Evolutionary conservation across 2,888 invertebrate species (phyloP).

Genomic region (Trissolcus japonicus): DNA sequence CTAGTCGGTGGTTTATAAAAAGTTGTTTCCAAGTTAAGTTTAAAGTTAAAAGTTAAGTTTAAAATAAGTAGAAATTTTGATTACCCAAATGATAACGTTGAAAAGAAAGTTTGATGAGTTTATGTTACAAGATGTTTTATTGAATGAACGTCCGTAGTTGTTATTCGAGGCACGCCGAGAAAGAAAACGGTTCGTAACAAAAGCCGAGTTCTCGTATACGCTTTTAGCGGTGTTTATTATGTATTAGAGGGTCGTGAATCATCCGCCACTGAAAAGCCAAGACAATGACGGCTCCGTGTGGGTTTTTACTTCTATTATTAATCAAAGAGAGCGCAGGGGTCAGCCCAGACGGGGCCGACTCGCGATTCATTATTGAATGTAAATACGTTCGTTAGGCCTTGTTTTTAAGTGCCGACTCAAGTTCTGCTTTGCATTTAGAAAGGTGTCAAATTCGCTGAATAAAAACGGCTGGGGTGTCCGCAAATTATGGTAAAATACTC

Average conservation of each 20-base stretch:
- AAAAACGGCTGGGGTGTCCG: slow-evolving; percentile 14
- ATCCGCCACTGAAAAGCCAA: slow-evolving; percentile 52
- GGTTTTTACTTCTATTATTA: slow-evolving; percentile 51
- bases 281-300: slow-evolving; percentile 51
- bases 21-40: too few species aligned
- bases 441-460: slow-evolving; percentile 49
- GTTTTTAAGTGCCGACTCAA: slow-evolving; percentile 47
- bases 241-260: slow-evolving; percentile 52
- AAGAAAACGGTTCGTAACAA: slow-evolving; percentile 52
- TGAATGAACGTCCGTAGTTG: slow-evolving; percentile 40
- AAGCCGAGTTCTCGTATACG: slow-evolving; percentile 33
- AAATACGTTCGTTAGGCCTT: slow-evolving; percentile 54
- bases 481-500: slow-evolving; percentile 41
- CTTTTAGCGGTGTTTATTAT: slow-evolving; percentile 37
- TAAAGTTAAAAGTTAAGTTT: too few species aligned
- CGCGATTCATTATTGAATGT: slow-evolving; percentile 52
- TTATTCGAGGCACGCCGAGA: slow-evolving; percentile 43
- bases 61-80: too few species aligned
- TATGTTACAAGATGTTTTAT: slow-evolving; percentile 40
- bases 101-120: slow-evolving; percentile 36
- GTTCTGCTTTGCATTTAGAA: slow-evolving; percentile 53
- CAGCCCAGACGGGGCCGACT: slow-evolving; percentile 21
- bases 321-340: slow-evolving; percentile 41
- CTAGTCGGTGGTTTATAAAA: too few species aligned
- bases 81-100: slow-evolving; percentile 13